Evolutionary conservation across 2,113 vertebrate genomes (phyloP).

Genomic region (Motacilla alba): DNA sequence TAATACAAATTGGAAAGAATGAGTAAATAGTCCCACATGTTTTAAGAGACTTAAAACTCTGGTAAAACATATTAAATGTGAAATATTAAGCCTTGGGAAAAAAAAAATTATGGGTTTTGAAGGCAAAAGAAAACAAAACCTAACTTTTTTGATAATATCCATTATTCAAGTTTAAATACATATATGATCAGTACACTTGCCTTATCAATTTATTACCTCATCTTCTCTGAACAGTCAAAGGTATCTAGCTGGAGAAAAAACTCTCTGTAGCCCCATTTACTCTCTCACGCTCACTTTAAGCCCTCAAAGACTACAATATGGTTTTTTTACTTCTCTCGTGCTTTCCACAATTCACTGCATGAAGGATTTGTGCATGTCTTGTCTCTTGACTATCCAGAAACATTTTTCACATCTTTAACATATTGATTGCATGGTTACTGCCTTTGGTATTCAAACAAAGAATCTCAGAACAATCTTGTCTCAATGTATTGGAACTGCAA

Average conservation of each 20-base stretch:
- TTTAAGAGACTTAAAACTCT: neutral
- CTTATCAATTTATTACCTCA: neutral
- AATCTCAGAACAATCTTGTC: neutral
- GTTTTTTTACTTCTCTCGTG: neutral
- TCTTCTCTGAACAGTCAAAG: neutral
- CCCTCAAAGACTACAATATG: neutral
- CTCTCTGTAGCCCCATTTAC: rapidly evolving
- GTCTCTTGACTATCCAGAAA: neutral
- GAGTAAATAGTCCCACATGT: neutral
- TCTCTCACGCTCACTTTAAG: neutral
- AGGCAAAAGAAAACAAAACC: neutral
- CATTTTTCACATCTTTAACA: neutral
- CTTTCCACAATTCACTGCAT: neutral
- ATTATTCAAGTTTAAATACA: neutral
- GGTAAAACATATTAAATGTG: neutral
- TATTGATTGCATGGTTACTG: neutral
- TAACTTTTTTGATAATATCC: neutral
- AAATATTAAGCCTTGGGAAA: neutral
- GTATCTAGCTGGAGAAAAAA: neutral
- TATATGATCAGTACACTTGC: neutral
- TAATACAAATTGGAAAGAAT: neutral
- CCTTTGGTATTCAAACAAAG: neutral
- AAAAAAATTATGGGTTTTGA: neutral
- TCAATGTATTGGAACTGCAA: neutral
- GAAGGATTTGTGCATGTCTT: neutral